phyloP scores from a whole-genome alignment of 1,140 invertebrate species.

The Caenorhabditis latens region DNA sequence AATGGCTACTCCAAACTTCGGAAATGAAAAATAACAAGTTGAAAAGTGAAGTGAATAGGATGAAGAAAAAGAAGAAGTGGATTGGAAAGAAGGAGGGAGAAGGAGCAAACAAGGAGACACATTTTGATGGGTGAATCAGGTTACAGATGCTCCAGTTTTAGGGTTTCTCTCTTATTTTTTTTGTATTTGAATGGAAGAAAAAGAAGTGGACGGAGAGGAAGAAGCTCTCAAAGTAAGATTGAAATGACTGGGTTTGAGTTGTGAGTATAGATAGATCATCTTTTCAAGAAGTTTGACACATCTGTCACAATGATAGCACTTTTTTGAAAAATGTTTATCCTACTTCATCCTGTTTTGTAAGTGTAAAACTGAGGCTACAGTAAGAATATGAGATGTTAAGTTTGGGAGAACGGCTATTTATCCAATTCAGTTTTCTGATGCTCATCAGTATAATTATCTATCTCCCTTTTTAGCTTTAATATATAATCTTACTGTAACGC shows the following conservation, averaged over 20 bases:
- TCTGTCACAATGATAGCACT: not conserved
- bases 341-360: too few relatives aligned
- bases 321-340: not conserved
- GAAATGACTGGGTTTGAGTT: not conserved
- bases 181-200: not conserved
- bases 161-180: not conserved
- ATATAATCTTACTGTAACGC: too few relatives aligned
- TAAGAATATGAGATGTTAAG: too few relatives aligned
- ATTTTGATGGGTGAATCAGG: constrained; percentile 55
- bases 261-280: not conserved
- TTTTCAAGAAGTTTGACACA: not conserved
- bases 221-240: not conserved
- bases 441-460: too few relatives aligned
- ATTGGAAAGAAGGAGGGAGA: not conserved
- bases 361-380: too few relatives aligned
- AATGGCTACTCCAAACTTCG: constrained; percentile 21
- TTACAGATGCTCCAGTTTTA: not conserved
- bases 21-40: constrained; percentile 56
- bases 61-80: not conserved
- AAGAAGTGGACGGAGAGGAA: not conserved
- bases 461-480: too few relatives aligned
- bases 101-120: constrained; percentile 24
- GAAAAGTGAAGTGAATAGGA: constrained; percentile 34
- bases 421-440: too few relatives aligned
- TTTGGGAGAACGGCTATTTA: too few relatives aligned